Conservation (phyloP, 1,140 invertebrate genomes). For the Hylyphantes graminicola region DNA sequence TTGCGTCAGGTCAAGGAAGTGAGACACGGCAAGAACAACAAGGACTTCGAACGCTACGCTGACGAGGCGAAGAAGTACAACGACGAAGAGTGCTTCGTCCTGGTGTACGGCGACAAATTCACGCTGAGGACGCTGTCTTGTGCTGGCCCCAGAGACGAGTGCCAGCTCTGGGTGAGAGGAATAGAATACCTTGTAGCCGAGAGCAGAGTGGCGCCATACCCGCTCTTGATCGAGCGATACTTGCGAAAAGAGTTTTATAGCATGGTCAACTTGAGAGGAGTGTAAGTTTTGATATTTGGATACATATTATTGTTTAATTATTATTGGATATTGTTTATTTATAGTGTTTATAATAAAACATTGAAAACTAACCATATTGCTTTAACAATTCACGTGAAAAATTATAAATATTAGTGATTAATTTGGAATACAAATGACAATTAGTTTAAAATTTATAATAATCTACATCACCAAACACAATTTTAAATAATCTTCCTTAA, state of each 20-base stretch:
- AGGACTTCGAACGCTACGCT: conserved; percentile 92
- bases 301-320: too few relatives aligned
- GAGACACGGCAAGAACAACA: conserved; percentile 85
- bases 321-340: too few relatives aligned
- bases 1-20: conserved; percentile 91
- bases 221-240: conserved; percentile 90
- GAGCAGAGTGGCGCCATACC: conserved; percentile 83
- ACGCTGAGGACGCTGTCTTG: conserved; percentile 90
- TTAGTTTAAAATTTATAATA: too few relatives aligned
- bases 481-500: too few relatives aligned
- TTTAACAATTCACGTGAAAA: too few relatives aligned
- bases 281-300: conserved; percentile 65
- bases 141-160: conserved; percentile 83
- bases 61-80: conserved; percentile 88
- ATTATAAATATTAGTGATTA: too few relatives aligned
- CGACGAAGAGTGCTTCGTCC: conserved; percentile 83
- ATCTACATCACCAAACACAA: too few relatives aligned
- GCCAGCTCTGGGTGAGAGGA: conserved; percentile 86
- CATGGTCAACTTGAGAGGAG: conserved; percentile 83
- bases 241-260: conserved; percentile 92
- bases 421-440: too few relatives aligned
- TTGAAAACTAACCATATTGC: background rate
- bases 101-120: conserved; percentile 92
- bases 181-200: conserved; percentile 84
- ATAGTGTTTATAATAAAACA: background rate